A percentile compares a stretch with the other conserved stretches of the same genome.
phyloP scores from a whole-genome alignment of 2,888 invertebrate genomes.

The Tetranychus piercei region DNA sequence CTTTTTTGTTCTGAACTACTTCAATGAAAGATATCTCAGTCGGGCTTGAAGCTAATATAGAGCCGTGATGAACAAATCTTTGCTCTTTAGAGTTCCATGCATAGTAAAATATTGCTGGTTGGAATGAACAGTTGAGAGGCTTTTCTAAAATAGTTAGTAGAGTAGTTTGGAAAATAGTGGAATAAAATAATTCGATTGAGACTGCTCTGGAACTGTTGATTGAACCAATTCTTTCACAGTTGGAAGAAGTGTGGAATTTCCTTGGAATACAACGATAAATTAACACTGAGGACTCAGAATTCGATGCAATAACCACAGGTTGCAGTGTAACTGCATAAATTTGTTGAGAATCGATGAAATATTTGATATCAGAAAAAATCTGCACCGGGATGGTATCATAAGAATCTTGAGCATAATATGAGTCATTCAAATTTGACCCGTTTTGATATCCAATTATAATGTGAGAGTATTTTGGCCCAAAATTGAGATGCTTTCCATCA shows the following conservation, averaged over 20 bases:
- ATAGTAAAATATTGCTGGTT: too few relatives aligned
- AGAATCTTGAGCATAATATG: background rate
- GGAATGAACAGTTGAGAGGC: too few relatives aligned
- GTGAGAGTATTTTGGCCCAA: too few relatives aligned
- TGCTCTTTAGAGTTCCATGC: too few relatives aligned
- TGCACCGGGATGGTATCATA: background rate
- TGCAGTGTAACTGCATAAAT: background rate
- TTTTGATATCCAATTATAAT: background rate
- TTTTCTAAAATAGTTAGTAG: too few relatives aligned
- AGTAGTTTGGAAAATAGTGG: too few relatives aligned
- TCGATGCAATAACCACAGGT: background rate
- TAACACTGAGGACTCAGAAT: too few relatives aligned
- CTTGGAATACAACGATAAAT: background rate
- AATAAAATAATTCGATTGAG: too few relatives aligned
- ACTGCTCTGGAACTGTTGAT: too few relatives aligned
- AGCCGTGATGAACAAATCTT: background rate
- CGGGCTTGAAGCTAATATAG: background rate
- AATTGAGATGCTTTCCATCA: too few relatives aligned
- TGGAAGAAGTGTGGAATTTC: too few relatives aligned
- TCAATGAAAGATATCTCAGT: background rate
- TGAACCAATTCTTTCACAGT: too few relatives aligned
- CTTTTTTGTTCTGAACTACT: background rate
- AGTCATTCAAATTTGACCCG: background rate
- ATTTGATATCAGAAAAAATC: background rate
- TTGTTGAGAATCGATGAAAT: background rate